Percentiles rank a stretch among this genome's conserved stretches.
Conservation (phyloP, 2,797 vertebrate species). For the Lithobates sylvaticus region DNA sequence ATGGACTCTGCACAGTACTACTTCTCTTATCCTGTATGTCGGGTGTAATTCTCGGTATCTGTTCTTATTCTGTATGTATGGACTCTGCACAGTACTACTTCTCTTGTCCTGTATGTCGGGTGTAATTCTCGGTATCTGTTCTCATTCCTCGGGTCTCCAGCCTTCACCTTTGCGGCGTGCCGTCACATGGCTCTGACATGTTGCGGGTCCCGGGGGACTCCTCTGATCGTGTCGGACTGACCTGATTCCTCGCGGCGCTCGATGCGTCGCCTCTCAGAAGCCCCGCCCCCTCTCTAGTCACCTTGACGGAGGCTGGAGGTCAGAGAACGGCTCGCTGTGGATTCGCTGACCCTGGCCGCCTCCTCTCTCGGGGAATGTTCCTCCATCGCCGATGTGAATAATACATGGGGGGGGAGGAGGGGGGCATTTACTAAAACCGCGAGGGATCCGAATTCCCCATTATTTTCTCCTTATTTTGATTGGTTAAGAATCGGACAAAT, state of each 20-base stretch:
- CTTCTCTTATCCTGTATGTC: no score
- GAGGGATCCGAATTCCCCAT: neutral
- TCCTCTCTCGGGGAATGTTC: neutral
- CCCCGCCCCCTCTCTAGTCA: neutral
- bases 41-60: no score
- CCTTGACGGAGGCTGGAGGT: constrained; percentile 39
- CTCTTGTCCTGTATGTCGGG: neutral
- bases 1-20: no score
- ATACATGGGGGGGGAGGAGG: neutral
- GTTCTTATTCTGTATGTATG: no score
- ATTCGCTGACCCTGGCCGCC: neutral
- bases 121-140: neutral
- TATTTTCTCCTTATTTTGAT: no score
- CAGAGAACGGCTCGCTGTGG: neutral
- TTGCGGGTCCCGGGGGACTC: neutral
- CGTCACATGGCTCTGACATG: neutral
- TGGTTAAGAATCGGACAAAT: no score
- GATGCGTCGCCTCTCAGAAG: neutral
- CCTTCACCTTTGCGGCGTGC: neutral
- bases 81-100: no score
- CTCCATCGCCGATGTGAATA: neutral
- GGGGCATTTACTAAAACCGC: no score
- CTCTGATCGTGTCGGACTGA: constrained; percentile 30
- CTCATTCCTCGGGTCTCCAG: no score
- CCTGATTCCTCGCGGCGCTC: constrained; percentile 31